A percentile compares a stretch with the other conserved stretches of the same genome.
Evolutionary conservation across 2,113 vertebrate species (phyloP).

Genomic region (Passer domesticus): DNA sequence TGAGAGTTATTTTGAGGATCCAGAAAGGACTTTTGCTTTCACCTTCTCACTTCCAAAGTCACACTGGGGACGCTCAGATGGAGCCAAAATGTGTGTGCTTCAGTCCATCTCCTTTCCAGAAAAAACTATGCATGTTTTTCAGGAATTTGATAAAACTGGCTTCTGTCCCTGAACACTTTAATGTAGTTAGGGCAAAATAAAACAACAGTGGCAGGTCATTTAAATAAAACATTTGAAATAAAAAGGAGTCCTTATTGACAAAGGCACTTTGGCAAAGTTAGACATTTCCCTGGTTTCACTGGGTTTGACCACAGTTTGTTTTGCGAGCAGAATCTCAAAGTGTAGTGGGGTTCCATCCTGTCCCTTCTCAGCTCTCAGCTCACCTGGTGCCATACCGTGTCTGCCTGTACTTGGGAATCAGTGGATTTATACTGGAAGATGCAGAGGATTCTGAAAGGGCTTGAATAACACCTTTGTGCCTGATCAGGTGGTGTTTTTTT

Average conservation of each 20-base stretch:
- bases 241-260: neutral
- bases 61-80: neutral
- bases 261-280: neutral
- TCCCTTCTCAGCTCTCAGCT: neutral
- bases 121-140: neutral
- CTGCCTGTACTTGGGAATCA: neutral
- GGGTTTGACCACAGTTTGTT: neutral
- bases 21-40: neutral
- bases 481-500: neutral
- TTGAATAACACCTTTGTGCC: neutral
- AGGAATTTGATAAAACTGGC: neutral
- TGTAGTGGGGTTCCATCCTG: fast-evolving
- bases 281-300: neutral
- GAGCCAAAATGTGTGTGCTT: neutral
- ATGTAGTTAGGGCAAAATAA: neutral
- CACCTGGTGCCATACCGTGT: neutral
- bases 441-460: neutral
- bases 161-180: neutral
- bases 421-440: neutral
- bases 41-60: neutral
- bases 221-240: neutral
- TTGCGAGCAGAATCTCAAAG: neutral
- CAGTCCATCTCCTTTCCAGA: neutral
- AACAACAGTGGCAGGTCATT: neutral
- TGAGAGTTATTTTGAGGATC: neutral